phyloP scores from a whole-genome alignment of 2,888 invertebrate species.

The Antitype chi region DNA sequence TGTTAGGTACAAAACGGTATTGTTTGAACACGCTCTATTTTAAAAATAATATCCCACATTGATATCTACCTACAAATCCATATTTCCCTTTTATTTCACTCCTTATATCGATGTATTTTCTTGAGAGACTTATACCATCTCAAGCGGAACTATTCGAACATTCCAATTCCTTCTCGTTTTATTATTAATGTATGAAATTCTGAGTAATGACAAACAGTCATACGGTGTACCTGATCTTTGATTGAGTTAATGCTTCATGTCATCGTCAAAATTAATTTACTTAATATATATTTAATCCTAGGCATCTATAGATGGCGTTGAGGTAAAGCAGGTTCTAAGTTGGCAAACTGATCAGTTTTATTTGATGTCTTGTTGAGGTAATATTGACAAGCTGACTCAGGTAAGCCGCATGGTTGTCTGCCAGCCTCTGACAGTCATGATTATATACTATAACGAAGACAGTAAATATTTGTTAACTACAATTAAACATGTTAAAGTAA shows the following conservation, averaged over 20 bases:
- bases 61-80: constrained; percentile 68
- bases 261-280: constrained; percentile 24
- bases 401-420: constrained; percentile 63
- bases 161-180: constrained; percentile 52
- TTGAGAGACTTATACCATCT: constrained; percentile 26
- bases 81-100: constrained; percentile 35
- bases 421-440: constrained; percentile 45
- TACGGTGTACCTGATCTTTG: constrained; percentile 63
- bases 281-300: constrained; percentile 52
- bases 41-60: constrained; percentile 40
- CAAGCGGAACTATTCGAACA: constrained; percentile 43
- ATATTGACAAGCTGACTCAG: constrained; percentile 55
- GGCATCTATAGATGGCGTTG: constrained; percentile 53
- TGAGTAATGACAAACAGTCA: constrained; percentile 61
- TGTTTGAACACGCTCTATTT: constrained; percentile 47
- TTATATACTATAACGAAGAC: constrained; percentile 40
- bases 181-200: constrained; percentile 13
- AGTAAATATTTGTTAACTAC: constrained; percentile 49
- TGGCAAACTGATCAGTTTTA: constrained; percentile 59
- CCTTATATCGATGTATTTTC: constrained; percentile 59
- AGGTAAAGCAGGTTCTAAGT: constrained; percentile 60
- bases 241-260: constrained; percentile 14
- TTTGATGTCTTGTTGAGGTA: constrained; percentile 57
- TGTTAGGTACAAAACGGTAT: background rate
- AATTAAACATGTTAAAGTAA: constrained; percentile 54